phyloP scores from a whole-genome alignment of 2,113 vertebrate genomes.

The Daboia siamensis region DNA sequence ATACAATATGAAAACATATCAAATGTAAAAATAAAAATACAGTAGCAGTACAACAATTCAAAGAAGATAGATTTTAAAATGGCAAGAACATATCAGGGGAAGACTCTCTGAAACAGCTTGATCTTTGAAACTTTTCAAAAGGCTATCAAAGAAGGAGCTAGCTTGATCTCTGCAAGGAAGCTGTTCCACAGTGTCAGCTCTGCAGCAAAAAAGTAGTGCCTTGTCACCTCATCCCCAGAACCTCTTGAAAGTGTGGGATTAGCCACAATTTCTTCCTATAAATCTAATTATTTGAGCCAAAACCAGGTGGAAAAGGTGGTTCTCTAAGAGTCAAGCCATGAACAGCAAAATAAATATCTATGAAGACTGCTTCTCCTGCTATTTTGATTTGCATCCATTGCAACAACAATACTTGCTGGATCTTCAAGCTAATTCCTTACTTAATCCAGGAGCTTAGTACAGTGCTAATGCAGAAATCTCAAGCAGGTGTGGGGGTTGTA shows the following conservation, averaged over 20 bases:
- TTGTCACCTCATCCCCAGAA: no score
- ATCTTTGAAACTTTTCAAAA: background rate
- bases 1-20: background rate
- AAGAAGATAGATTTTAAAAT: background rate
- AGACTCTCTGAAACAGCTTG: background rate
- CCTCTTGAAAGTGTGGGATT: no score
- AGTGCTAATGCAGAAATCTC: background rate
- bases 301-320: background rate
- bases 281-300: background rate
- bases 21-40: background rate
- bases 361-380: background rate
- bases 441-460: background rate
- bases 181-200: background rate
- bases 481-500: background rate
- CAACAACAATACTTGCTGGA: background rate
- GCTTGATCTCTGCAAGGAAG: background rate
- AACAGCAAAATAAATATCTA: background rate
- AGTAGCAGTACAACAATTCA: background rate
- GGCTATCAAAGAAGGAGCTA: background rate
- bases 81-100: background rate
- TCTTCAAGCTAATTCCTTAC: background rate
- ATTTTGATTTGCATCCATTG: background rate
- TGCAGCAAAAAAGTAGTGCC: no score
- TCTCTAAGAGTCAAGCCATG: background rate
- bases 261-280: no score